phyloP scores from a whole-genome alignment of 2,113 vertebrate genomes.

The Brachirus orientalis region DNA sequence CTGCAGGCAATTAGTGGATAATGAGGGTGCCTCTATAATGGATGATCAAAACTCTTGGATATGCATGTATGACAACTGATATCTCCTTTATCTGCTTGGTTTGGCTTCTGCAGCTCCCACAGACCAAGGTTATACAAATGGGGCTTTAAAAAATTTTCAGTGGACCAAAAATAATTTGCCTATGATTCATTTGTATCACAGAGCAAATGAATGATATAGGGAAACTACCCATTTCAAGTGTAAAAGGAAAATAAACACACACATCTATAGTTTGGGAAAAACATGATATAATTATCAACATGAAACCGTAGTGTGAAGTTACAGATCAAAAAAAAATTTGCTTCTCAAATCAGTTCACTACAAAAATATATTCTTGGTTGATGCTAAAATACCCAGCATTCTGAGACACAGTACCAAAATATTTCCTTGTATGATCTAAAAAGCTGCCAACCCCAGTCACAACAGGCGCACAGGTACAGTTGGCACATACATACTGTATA shows the following conservation, averaged over 20 bases:
- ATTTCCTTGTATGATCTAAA: slow-evolving; percentile 81
- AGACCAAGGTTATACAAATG: slow-evolving; percentile 14
- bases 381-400: slow-evolving; percentile 80
- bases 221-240: no score
- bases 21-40: slow-evolving; percentile 70
- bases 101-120: background rate
- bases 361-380: slow-evolving; percentile 85
- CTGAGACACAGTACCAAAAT: slow-evolving; percentile 83
- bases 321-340: slow-evolving; percentile 70
- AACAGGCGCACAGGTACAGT: slow-evolving; percentile 80
- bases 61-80: slow-evolving; percentile 62
- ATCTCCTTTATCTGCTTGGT: slow-evolving; percentile 46
- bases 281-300: slow-evolving; percentile 75
- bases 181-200: no score
- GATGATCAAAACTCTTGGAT: slow-evolving; percentile 70
- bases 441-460: slow-evolving; percentile 82
- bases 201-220: no score
- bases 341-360: slow-evolving; percentile 79
- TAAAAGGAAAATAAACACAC: slow-evolving; percentile 27
- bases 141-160: no score
- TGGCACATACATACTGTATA: slow-evolving; percentile 75
- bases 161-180: no score
- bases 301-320: slow-evolving; percentile 80
- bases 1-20: slow-evolving; percentile 67
- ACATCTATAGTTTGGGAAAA: slow-evolving; percentile 55